A percentile compares a stretch with the other conserved stretches of the same genome.
phyloP scores from a whole-genome alignment of 2,888 invertebrate genomes.

The Thera obeliscata region DNA sequence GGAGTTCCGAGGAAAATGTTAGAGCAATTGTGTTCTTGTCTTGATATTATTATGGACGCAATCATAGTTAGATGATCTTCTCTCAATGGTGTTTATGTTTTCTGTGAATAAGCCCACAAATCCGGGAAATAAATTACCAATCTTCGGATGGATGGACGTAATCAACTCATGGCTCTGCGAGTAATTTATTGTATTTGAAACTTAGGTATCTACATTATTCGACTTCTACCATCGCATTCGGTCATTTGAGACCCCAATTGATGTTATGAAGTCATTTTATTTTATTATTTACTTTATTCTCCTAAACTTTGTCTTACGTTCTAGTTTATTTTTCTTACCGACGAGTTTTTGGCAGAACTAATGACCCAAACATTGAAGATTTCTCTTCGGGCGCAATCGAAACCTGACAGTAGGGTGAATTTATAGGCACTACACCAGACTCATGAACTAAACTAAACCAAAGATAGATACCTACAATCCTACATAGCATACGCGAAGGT shows the following conservation, averaged over 20 bases:
- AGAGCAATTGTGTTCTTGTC: neutral
- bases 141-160: neutral
- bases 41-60: conserved; percentile 16
- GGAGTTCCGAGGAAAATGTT: conserved; percentile 31
- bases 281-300: neutral
- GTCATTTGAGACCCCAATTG: neutral
- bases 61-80: conserved; percentile 10
- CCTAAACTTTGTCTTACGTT: too few relatives aligned
- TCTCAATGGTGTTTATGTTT: neutral
- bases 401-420: conserved; percentile 22
- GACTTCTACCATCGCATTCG: neutral
- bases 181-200: neutral
- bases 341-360: conserved; percentile 14
- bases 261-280: neutral
- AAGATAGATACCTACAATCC: neutral
- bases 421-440: conserved; percentile 7
- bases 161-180: neutral
- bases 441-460: too few relatives aligned
- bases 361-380: conserved; percentile 26
- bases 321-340: neutral
- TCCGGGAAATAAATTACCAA: neutral
- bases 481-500: neutral
- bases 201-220: too few relatives aligned
- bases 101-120: neutral
- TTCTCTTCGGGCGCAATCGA: conserved; percentile 2